Percentiles rank a stretch among this genome's conserved stretches.
These are phyloP conservation scores for Archaeoteleia sp. DNA, from an alignment of 2,888 invertebrate genomes.

Conservation along the genomic window DNA sequence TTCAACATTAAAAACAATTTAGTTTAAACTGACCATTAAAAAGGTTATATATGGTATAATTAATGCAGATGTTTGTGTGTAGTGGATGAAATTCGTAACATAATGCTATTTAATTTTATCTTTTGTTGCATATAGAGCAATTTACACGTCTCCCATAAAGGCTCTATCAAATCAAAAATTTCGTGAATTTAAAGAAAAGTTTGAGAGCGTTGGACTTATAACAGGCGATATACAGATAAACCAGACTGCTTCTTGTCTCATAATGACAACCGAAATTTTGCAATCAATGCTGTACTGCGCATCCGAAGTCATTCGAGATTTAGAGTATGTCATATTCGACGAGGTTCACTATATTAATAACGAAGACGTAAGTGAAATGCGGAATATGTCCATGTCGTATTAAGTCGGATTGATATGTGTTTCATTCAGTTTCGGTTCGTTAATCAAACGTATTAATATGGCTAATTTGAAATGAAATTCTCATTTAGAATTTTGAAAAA, in stretches of 20 bases:
- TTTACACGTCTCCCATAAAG: slow-evolving; percentile 99
- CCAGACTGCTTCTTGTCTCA: slow-evolving; percentile 93
- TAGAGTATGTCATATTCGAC: slow-evolving; percentile 99
- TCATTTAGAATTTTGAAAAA: too few relatives aligned
- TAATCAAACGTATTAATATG: too few relatives aligned
- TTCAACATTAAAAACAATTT: too few relatives aligned
- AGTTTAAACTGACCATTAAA: too few relatives aligned
- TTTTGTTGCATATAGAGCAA: slow-evolving; percentile 82
- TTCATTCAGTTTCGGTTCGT: too few relatives aligned
- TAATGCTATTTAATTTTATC: slow-evolving; percentile 1
- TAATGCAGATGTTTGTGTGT: too few relatives aligned
- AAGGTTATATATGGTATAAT: too few relatives aligned
- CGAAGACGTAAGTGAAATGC: slow-evolving; percentile 80
- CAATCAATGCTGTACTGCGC: slow-evolving; percentile 97
- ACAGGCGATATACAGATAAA: slow-evolving; percentile 98
- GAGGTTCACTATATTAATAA: slow-evolving; percentile 99
- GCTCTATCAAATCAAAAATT: slow-evolving; percentile 99
- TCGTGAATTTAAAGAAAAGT: slow-evolving; percentile 94
- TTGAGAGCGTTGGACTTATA: slow-evolving; percentile 93
- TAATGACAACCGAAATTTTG: slow-evolving; percentile 99
- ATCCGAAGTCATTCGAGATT: slow-evolving; percentile 93
- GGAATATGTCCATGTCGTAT: too few relatives aligned
- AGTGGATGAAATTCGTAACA: too few relatives aligned
- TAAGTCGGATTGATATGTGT: too few relatives aligned
- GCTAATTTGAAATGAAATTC: too few relatives aligned